A percentile compares a stretch with the other conserved stretches of the same genome.
These are phyloP conservation scores for Gortyna flavago DNA, from an alignment of 2,888 invertebrate species.

Conservation along the genomic window DNA sequence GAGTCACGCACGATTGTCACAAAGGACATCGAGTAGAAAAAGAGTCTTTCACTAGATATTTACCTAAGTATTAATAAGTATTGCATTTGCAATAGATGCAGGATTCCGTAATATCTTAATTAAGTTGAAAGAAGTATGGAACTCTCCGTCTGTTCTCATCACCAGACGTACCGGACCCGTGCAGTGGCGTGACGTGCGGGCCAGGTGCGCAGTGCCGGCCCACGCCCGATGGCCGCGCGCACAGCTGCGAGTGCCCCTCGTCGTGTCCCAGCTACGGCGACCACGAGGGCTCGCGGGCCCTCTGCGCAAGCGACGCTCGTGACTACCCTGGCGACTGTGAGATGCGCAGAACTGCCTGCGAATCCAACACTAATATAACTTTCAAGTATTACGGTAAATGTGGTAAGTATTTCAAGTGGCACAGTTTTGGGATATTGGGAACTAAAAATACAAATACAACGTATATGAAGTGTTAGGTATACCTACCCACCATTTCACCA, in stretches of 20 bases:
- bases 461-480: background rate
- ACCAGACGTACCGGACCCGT: constrained; percentile 92
- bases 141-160: background rate
- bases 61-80: background rate
- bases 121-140: background rate
- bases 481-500: background rate
- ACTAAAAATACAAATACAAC: background rate
- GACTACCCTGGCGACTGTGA: constrained; percentile 97
- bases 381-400: constrained; percentile 96
- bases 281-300: constrained; percentile 93
- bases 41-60: background rate
- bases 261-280: constrained; percentile 96
- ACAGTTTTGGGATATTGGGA: background rate
- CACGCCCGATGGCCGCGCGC: constrained; percentile 92
- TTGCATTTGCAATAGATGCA: background rate
- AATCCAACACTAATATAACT: constrained; percentile 93
- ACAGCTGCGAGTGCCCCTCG: constrained; percentile 94
- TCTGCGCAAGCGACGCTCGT: constrained; percentile 95
- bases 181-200: constrained; percentile 94
- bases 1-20: background rate
- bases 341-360: constrained; percentile 94
- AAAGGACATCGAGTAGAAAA: background rate
- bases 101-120: background rate
- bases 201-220: constrained; percentile 94
- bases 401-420: constrained; percentile 90